Evolutionary conservation across 2,888 invertebrate species (phyloP).

Genomic region (Eugnorisma glareosa): DNA sequence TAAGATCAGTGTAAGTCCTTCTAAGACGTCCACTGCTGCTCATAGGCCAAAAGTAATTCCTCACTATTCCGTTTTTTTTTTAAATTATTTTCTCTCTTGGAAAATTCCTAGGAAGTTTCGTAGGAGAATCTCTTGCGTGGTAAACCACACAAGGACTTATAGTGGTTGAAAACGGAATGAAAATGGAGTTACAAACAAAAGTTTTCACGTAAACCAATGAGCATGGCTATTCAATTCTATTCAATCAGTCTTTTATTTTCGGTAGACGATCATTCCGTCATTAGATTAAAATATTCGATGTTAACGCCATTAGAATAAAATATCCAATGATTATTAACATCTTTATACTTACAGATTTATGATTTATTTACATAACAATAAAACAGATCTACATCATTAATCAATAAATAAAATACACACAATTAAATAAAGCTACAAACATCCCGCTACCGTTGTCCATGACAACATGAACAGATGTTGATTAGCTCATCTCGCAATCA

Average conservation of each 20-base stretch:
- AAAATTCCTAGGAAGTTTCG: too few relatives aligned
- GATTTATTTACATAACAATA: conserved; percentile 6
- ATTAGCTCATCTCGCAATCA: conserved; percentile 29
- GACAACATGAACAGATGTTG: not conserved
- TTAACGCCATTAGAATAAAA: not conserved
- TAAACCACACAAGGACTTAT: too few relatives aligned
- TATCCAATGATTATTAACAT: not conserved
- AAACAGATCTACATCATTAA: not conserved
- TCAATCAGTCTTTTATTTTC: not conserved
- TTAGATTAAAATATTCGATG: not conserved
- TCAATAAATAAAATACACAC: not conserved
- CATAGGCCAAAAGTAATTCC: not conserved
- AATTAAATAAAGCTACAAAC: not conserved
- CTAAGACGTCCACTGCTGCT: too few relatives aligned
- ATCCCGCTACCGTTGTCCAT: not conserved
- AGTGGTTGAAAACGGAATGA: not conserved
- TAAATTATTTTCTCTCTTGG: too few relatives aligned
- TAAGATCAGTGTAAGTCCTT: too few relatives aligned
- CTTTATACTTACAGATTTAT: not conserved
- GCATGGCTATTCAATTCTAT: not conserved
- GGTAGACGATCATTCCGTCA: not conserved
- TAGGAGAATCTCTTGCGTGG: not conserved
- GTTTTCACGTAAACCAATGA: not conserved
- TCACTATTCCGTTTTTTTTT: too few relatives aligned
- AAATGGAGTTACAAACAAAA: not conserved